A percentile compares a stretch with the other conserved stretches of the same genome.
These are phyloP conservation scores for Microtus montanus DNA, from an alignment of 2,113 vertebrate species.

Conservation along the genomic window DNA sequence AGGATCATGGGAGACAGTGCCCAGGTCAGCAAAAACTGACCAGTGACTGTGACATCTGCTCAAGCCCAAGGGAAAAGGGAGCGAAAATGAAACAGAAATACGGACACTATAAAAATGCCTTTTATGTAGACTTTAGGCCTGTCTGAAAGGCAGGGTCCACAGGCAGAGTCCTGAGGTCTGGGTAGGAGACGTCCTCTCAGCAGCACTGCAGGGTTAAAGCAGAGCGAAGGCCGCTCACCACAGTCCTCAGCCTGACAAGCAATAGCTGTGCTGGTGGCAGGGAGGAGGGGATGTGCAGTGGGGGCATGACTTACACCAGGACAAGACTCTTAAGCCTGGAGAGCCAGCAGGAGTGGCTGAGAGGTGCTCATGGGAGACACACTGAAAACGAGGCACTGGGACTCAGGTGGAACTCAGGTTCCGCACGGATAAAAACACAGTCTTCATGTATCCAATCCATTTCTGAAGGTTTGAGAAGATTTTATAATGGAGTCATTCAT, in stretches of 20 bases:
- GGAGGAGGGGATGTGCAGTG: not conserved
- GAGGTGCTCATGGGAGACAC: not conserved
- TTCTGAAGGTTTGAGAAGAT: slow-evolving; percentile 1
- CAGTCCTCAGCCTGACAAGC: not conserved
- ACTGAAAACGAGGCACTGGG: not conserved
- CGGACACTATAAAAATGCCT: not conserved
- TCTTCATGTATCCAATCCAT: not conserved
- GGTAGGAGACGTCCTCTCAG: not conserved
- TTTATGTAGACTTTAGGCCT: not conserved
- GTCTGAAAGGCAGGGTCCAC: not conserved
- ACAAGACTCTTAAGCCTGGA: not conserved
- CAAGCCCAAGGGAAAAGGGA: not conserved
- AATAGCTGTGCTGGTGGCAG: not conserved
- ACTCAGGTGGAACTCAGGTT: not conserved
- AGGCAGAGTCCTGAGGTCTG: not conserved
- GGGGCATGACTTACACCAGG: not conserved
- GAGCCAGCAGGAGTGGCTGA: not conserved
- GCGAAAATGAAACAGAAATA: slow-evolving; percentile 3
- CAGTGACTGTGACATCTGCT: not conserved
- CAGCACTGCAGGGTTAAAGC: not conserved
- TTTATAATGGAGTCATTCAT: not conserved
- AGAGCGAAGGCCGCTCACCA: not conserved
- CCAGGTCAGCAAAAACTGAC: not conserved
- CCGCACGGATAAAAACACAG: not conserved
- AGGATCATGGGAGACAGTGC: not conserved